Evolutionary conservation across 2,113 vertebrate species (phyloP).

Genomic region (Nipponia nippon): DNA sequence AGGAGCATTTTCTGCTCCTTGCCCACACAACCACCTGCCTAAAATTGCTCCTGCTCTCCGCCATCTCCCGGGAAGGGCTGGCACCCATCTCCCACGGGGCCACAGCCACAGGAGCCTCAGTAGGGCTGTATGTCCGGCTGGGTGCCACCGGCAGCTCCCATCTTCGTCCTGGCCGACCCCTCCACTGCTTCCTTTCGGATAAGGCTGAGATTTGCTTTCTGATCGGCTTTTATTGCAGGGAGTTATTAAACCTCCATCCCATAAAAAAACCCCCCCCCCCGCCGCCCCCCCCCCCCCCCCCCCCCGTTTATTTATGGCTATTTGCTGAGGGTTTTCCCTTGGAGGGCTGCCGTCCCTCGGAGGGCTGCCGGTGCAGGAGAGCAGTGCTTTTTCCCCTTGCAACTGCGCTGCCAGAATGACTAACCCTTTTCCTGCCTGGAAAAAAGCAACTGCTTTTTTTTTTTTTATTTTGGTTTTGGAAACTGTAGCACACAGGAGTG

Average conservation of each 20-base stretch:
- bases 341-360: background rate
- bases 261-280: no score
- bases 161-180: background rate
- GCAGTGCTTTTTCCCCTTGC: background rate
- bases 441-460: background rate
- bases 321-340: background rate
- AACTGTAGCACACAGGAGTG: background rate
- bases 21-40: background rate
- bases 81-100: background rate
- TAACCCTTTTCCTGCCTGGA: background rate
- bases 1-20: background rate
- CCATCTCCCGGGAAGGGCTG: background rate
- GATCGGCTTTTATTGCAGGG: constrained; percentile 23
- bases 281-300: background rate
- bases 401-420: background rate
- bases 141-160: background rate
- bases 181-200: background rate
- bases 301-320: background rate
- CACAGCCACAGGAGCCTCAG: background rate
- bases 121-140: background rate
- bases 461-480: background rate
- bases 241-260: constrained; percentile 1
- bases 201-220: constrained; percentile 17
- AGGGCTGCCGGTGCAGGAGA: background rate
- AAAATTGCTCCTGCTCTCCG: background rate